These are phyloP conservation scores for Sinosuthora webbiana DNA, from an alignment of 2,113 vertebrate genomes.

Conservation along the genomic window DNA sequence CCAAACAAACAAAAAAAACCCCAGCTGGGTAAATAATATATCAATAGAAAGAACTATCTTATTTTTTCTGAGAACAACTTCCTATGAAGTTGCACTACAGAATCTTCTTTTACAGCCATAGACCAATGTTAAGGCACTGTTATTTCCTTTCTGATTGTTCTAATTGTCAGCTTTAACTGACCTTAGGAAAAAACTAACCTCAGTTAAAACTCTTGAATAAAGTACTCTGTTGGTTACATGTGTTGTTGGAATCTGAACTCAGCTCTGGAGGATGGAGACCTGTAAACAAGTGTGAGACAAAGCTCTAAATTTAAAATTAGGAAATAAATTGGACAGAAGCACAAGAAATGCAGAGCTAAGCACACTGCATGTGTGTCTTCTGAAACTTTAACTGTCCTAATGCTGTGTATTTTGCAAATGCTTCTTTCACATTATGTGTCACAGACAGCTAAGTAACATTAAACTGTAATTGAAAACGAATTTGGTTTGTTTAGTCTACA, in stretches of 20 bases:
- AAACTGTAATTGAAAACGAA: background rate
- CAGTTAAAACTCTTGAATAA: background rate
- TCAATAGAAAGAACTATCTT: background rate
- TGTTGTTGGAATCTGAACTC: background rate
- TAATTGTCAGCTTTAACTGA: background rate
- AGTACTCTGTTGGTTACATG: background rate
- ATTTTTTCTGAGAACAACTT: background rate
- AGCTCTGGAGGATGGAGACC: background rate
- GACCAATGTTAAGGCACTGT: background rate
- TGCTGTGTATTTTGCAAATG: background rate
- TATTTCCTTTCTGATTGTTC: background rate
- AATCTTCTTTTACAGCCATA: background rate
- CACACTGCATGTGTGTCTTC: background rate
- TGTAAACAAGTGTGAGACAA: background rate
- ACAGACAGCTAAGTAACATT: background rate
- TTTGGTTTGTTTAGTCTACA: constrained; percentile 41
- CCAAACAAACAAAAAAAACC: background rate
- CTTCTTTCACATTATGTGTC: background rate
- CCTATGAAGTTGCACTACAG: background rate
- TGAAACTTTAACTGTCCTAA: background rate
- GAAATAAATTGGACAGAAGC: background rate
- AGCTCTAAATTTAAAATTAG: background rate
- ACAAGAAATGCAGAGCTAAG: background rate
- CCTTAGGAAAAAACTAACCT: background rate
- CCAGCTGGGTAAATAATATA: background rate